These are phyloP conservation scores for Malurus leucopterus DNA, from an alignment of 2,797 vertebrate genomes.

Conservation along the genomic window DNA sequence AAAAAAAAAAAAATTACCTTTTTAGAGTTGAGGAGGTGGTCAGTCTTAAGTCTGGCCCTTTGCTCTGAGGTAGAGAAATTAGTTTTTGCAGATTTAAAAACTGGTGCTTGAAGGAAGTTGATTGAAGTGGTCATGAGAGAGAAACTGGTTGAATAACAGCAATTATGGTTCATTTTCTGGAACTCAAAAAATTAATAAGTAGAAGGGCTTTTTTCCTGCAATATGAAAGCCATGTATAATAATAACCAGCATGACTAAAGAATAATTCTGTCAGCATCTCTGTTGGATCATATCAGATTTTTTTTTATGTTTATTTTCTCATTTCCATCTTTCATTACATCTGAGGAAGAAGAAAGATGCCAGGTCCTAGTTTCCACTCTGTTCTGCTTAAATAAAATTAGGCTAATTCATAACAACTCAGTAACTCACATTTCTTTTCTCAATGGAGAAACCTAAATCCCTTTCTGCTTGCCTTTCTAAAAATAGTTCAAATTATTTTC, in stretches of 20 bases:
- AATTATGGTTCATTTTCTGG: neutral
- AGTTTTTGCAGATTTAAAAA: neutral
- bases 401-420: neutral
- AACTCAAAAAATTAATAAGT: neutral
- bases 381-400: neutral
- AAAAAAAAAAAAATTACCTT: neutral
- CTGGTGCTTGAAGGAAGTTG: neutral
- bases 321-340: neutral
- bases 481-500: neutral
- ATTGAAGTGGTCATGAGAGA: neutral
- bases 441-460: neutral
- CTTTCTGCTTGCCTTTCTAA: neutral
- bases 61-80: neutral
- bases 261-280: neutral
- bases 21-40: rapidly evolving
- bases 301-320: neutral
- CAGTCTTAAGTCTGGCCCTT: neutral
- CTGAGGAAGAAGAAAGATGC: neutral
- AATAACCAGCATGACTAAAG: neutral
- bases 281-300: neutral
- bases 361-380: neutral
- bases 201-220: neutral
- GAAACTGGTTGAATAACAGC: neutral
- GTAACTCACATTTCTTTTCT: neutral
- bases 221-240: neutral